A percentile compares a stretch with the other conserved stretches of the same genome.
Evolutionary conservation across 2,797 vertebrate genomes (phyloP).

Genomic region (Syngnathus rostellatus): DNA sequence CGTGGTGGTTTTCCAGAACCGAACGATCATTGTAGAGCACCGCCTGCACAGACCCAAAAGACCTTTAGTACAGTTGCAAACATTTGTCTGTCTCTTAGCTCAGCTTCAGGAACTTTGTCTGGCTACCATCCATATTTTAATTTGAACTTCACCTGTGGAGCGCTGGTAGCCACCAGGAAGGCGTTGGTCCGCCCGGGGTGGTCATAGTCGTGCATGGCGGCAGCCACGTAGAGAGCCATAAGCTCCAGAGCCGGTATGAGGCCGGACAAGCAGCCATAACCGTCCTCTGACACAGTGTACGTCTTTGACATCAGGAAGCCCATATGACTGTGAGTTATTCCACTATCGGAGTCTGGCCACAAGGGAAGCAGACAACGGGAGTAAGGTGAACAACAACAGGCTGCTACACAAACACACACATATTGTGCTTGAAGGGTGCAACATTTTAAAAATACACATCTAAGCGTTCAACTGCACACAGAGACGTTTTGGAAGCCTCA

Average conservation of each 20-base stretch:
- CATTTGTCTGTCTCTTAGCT: background rate
- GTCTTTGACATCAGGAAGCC: slow-evolving; percentile 90
- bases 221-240: slow-evolving; percentile 96
- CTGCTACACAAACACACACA: slow-evolving; percentile 20
- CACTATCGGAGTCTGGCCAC: slow-evolving; percentile 84
- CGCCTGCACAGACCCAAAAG: slow-evolving; percentile 62
- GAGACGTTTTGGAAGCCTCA: slow-evolving; percentile 18
- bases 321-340: slow-evolving; percentile 87
- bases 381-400: slow-evolving; percentile 17
- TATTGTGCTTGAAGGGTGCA: background rate
- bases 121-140: too few relatives aligned
- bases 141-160: slow-evolving; percentile 68
- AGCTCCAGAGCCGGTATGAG: slow-evolving; percentile 94
- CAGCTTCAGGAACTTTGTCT: too few relatives aligned
- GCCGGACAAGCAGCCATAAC: slow-evolving; percentile 86
- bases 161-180: slow-evolving; percentile 94
- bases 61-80: background rate
- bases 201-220: slow-evolving; percentile 98
- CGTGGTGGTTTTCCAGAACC: slow-evolving; percentile 95
- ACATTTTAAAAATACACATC: slow-evolving; percentile 12
- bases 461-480: slow-evolving; percentile 6
- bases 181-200: slow-evolving; percentile 96
- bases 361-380: slow-evolving; percentile 22
- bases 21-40: slow-evolving; percentile 98
- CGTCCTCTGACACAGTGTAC: slow-evolving; percentile 77